Percentiles rank a stretch among this genome's conserved stretches.
phyloP scores from a whole-genome alignment of 2,113 vertebrate genomes.

The Chiloscyllium plagiosum region DNA sequence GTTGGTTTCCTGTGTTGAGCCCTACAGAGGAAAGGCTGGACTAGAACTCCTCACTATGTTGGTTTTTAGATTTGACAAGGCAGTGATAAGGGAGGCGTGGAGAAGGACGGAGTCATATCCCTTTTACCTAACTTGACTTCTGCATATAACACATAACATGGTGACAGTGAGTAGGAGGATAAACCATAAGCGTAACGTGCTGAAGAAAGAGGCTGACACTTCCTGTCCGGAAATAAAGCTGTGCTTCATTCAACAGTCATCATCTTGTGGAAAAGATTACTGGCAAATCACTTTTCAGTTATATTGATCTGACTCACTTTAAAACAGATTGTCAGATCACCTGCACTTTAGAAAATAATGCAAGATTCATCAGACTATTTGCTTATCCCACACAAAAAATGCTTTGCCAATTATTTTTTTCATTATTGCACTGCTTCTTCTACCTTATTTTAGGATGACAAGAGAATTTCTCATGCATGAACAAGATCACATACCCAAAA shows the following conservation, averaged over 20 bases:
- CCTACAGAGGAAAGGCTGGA: conserved; percentile 17
- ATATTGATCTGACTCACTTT: not conserved
- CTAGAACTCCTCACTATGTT: not conserved
- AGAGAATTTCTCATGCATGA: not conserved
- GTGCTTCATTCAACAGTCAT: not conserved
- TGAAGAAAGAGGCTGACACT: not conserved
- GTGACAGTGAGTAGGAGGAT: conserved; percentile 3
- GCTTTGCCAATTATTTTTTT: not conserved
- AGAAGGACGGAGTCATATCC: not conserved
- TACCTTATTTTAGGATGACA: not conserved
- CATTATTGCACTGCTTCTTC: not conserved
- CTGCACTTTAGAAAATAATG: not conserved
- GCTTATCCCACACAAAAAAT: not conserved
- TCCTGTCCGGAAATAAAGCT: not conserved
- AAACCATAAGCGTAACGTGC: not conserved
- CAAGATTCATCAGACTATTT: not conserved
- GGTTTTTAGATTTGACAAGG: not conserved
- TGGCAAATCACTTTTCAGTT: not conserved
- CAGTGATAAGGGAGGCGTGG: not conserved
- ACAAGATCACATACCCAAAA: not conserved
- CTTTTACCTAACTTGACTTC: not conserved
- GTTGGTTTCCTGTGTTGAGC: not conserved
- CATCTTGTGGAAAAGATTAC: not conserved
- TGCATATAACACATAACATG: not conserved
- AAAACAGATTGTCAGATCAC: not conserved